These are phyloP conservation scores for Tachina fera DNA, from an alignment of 2,888 invertebrate genomes.

Conservation along the genomic window DNA sequence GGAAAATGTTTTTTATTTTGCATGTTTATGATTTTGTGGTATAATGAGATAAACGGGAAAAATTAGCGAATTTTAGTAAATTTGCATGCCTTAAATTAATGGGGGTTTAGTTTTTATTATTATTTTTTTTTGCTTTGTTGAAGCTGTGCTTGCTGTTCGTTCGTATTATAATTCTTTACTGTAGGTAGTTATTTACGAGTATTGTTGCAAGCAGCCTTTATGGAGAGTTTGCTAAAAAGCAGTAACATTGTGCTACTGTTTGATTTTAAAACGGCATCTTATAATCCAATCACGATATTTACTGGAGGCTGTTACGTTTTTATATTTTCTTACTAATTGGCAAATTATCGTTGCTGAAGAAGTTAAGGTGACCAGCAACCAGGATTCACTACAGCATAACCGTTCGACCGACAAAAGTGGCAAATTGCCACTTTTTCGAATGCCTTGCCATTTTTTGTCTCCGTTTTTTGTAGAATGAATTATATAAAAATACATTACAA, in stretches of 20 bases:
- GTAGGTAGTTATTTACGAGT: constrained; percentile 38
- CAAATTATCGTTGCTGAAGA: constrained; percentile 72
- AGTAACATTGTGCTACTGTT: constrained; percentile 60
- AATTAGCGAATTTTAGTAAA: constrained; percentile 78
- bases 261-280: constrained; percentile 65
- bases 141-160: neutral
- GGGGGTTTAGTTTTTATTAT: neutral
- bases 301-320: constrained; percentile 60
- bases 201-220: constrained; percentile 31
- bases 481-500: too few species aligned
- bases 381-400: too few species aligned
- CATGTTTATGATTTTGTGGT: constrained; percentile 56
- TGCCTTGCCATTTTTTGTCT: too few species aligned
- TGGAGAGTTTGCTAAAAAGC: constrained; percentile 9
- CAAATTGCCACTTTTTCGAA: too few species aligned
- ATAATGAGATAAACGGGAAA: constrained; percentile 81
- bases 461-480: too few species aligned
- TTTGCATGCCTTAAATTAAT: constrained; percentile 62
- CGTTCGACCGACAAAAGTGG: too few species aligned
- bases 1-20: neutral
- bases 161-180: constrained; percentile 20
- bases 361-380: constrained; percentile 56
- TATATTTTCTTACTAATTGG: constrained; percentile 75
- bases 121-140: neutral
- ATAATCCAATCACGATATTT: constrained; percentile 70